These are phyloP conservation scores for Nasua narica DNA, from an alignment of 2,797 vertebrate species.

Conservation along the genomic window DNA sequence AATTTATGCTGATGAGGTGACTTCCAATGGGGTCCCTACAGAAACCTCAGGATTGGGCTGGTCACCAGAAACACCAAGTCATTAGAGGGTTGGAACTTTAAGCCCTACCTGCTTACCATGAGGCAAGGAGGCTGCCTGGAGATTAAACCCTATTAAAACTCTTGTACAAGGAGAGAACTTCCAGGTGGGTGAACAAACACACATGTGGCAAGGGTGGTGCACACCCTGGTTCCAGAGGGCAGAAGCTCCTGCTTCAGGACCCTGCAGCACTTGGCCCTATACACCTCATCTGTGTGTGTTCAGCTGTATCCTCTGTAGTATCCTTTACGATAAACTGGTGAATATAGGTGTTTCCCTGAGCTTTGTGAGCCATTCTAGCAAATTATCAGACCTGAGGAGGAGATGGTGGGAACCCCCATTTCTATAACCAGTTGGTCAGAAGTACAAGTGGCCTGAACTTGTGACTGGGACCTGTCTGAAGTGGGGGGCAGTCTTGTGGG, in stretches of 20 bases:
- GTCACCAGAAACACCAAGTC: background rate
- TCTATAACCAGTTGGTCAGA: background rate
- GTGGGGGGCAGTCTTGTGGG: background rate
- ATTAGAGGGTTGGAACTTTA: background rate
- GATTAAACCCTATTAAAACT: background rate
- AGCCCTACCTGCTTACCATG: background rate
- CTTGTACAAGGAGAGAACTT: background rate
- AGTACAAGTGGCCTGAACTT: background rate
- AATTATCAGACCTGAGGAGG: background rate
- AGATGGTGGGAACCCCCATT: background rate
- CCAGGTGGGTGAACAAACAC: background rate
- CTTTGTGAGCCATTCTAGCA: background rate
- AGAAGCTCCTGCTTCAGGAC: background rate
- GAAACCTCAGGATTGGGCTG: background rate
- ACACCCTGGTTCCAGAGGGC: background rate
- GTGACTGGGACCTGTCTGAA: background rate
- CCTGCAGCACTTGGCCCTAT: background rate
- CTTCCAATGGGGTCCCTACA: background rate
- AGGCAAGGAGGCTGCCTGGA: background rate
- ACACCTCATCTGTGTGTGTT: background rate
- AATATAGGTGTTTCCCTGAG: background rate
- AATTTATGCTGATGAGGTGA: background rate
- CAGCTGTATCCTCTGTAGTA: background rate
- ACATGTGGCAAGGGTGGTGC: background rate
- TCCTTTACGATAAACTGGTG: background rate